phyloP scores from a whole-genome alignment of 2,888 invertebrate species.

The Lamproptera curius region DNA sequence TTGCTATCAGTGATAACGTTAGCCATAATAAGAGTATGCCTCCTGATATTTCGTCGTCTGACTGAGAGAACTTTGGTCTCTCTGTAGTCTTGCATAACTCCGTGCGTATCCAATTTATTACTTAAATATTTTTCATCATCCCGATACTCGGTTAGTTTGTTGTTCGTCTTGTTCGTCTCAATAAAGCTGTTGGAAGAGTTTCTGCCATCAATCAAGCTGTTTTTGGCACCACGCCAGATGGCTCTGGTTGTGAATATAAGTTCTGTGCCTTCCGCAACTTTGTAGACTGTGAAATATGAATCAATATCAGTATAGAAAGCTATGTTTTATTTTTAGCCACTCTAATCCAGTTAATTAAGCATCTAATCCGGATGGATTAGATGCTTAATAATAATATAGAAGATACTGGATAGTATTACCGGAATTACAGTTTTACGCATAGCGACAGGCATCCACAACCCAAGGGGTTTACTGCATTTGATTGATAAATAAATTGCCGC shows the following conservation, averaged over 20 bases:
- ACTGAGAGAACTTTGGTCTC: constrained; percentile 39
- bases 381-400: no score
- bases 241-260: constrained; percentile 45
- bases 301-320: no score
- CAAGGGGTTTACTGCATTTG: no score
- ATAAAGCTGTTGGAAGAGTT: constrained; percentile 5
- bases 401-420: no score
- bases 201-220: constrained; percentile 13
- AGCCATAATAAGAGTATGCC: constrained; percentile 49
- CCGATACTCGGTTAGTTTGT: constrained; percentile 2
- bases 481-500: no score
- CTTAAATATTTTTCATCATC: not conserved
- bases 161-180: constrained; percentile 13
- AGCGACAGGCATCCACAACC: no score
- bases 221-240: constrained; percentile 38
- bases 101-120: constrained; percentile 31
- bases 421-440: no score
- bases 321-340: no score
- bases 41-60: constrained; percentile 47
- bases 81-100: constrained; percentile 48
- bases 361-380: no score
- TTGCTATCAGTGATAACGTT: constrained; percentile 64
- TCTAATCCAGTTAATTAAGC: no score
- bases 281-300: constrained; percentile 47
- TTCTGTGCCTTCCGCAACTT: constrained; percentile 45